Evolutionary conservation across 2,888 invertebrate species (phyloP).

Genomic region (Oligia fasciuncula): DNA sequence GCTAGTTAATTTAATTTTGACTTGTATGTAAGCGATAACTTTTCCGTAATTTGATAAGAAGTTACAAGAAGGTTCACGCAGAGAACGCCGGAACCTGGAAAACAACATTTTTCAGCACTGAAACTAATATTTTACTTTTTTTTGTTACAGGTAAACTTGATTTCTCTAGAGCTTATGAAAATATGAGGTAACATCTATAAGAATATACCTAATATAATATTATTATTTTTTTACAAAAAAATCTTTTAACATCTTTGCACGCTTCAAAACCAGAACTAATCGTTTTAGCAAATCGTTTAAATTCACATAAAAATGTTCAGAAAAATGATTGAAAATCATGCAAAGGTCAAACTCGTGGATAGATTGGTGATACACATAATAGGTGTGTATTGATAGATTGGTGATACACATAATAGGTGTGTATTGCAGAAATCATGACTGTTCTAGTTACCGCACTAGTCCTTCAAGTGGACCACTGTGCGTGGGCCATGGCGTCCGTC

Average conservation of each 20-base stretch:
- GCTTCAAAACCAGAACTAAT: background rate
- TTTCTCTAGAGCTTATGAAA: slow-evolving; percentile 15
- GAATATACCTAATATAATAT: background rate
- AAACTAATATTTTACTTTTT: slow-evolving; percentile 31
- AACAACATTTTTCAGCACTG: slow-evolving; percentile 15
- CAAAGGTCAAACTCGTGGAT: slow-evolving; percentile 17
- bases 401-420: background rate
- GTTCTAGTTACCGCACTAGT: too few relatives aligned
- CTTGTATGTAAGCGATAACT: background rate
- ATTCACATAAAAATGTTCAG: slow-evolving; percentile 5
- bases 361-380: background rate
- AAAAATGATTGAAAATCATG: background rate
- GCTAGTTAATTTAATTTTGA: background rate
- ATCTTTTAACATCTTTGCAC: background rate
- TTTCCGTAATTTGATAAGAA: background rate
- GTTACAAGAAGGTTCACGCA: slow-evolving; percentile 1
- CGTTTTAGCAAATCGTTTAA: slow-evolving; percentile 3
- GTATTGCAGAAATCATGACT: too few relatives aligned
- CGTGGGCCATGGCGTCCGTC: too few relatives aligned
- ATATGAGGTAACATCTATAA: slow-evolving; percentile 40
- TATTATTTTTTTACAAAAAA: background rate
- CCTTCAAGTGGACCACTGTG: background rate
- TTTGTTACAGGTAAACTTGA: slow-evolving; percentile 53
- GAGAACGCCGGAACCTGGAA: background rate
- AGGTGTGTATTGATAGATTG: too few relatives aligned